Evolutionary conservation across 2,797 vertebrate genomes (phyloP).

Genomic region (Danio tinwini): DNA sequence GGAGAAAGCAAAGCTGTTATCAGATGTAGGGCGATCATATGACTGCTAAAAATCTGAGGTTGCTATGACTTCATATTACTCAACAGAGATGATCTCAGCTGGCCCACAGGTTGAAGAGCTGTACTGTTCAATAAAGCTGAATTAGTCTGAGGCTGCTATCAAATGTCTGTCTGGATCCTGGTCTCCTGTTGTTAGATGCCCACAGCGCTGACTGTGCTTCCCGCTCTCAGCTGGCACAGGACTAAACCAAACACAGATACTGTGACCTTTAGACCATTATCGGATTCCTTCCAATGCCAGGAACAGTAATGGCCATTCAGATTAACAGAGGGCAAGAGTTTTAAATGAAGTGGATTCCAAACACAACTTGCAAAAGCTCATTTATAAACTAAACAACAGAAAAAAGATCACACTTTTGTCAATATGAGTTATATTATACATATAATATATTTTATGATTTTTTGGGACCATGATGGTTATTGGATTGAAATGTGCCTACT

Average conservation of each 20-base stretch:
- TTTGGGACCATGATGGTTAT: too few relatives aligned
- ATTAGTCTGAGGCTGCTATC: background rate
- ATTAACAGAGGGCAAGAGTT: background rate
- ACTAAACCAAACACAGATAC: slow-evolving; percentile 10
- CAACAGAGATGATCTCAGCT: background rate
- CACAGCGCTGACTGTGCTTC: slow-evolving; percentile 70
- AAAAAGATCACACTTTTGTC: too few relatives aligned
- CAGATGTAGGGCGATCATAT: background rate
- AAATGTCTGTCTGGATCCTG: slow-evolving; percentile 17
- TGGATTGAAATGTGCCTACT: too few relatives aligned
- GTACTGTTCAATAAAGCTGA: background rate
- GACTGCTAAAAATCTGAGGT: background rate
- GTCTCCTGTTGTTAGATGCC: slow-evolving; percentile 66
- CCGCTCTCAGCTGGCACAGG: slow-evolving; percentile 70
- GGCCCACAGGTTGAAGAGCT: background rate
- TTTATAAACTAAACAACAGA: too few relatives aligned
- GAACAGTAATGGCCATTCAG: slow-evolving; percentile 1
- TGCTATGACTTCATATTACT: slow-evolving; percentile 2
- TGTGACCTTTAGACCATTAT: slow-evolving; percentile 33
- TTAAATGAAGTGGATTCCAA: background rate
- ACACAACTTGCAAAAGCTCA: background rate
- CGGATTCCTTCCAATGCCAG: background rate
- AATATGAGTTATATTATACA: too few relatives aligned
- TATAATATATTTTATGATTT: too few relatives aligned
- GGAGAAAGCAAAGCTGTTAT: background rate